Evolutionary conservation across 92 coral and sea anemone genomes (phyloP), one percentile per base, ranked within the genome.

Genomic region (Epizoanthus rinbou): DNA sequence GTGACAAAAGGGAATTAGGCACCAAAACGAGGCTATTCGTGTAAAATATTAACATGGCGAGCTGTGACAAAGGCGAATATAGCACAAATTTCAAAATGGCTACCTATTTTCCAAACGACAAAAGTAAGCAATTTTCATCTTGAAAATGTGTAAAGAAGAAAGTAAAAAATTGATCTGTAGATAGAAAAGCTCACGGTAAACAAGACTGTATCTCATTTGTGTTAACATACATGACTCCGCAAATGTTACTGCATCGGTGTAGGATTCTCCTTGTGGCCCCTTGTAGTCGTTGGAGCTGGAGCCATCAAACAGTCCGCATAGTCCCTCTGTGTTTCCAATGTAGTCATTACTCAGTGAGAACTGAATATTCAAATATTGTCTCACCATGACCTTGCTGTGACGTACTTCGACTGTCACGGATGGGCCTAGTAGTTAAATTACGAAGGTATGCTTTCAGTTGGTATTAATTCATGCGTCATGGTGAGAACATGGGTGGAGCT

Each of bases 381-480:
- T 85, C 45, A 39, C 57, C 90, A 90, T 90, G 9, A 69, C 83
- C 0, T 74, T 80, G 54, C 93, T 90, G 58, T 86, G 80, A 1
- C 85, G 83, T 15, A 90, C 93, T 14, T 90, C 91, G 17, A 87
- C 75, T n/a, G 90, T 87, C 6, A 90, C 85, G 0, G 86, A 82
- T 18, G 79, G 83, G 21, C 93, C 93, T 90, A 8, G 50, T 43
- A 7, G 50, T 39, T 17, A 6, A 67, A 65, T 9, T 6, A 43
- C 9, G 4, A 43, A 64, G 66, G 57, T 24, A 81, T 33, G 21
- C 75, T 76, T 52, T 81, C 75, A 53, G 85, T 81, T 22, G 50
- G 50, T 6, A 43, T 43, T 43, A 3, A 43, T 43, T 43, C 50
- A 43, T 43, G 50, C 9, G 50, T 43, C 6, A 6, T 43, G 50